These are phyloP conservation scores for Dermolepida albohirtum DNA, from an alignment of 2,888 invertebrate genomes.

Conservation along the genomic window DNA sequence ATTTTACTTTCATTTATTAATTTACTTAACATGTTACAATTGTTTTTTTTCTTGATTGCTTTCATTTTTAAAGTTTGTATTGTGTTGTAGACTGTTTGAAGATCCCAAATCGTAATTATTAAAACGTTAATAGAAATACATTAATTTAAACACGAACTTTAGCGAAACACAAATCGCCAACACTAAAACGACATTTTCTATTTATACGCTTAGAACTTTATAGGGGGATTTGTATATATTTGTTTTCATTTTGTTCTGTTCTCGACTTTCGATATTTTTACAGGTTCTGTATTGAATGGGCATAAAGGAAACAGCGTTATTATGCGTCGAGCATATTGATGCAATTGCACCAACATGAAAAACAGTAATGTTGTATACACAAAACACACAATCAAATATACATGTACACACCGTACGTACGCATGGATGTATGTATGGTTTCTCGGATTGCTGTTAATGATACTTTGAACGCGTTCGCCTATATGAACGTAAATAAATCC, in stretches of 20 bases:
- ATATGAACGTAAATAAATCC: conserved; percentile 21
- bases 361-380: conserved; percentile 17
- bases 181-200: too few species aligned
- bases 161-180: too few species aligned
- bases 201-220: too few species aligned
- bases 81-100: too few species aligned
- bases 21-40: too few species aligned
- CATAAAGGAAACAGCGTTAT: conserved; percentile 36
- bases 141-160: too few species aligned
- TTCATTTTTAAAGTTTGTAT: too few species aligned
- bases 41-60: too few species aligned
- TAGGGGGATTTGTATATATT: conserved; percentile 6
- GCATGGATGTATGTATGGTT: conserved; percentile 9
- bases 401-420: background rate
- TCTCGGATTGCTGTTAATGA: conserved; percentile 16
- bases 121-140: too few species aligned
- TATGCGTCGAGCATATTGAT: conserved; percentile 26
- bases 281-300: conserved; percentile 34
- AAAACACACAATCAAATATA: background rate
- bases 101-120: too few species aligned
- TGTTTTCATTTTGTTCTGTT: conserved; percentile 7
- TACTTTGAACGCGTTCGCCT: conserved; percentile 9
- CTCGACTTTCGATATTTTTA: conserved; percentile 26
- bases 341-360: conserved; percentile 19
- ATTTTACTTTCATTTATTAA: too few species aligned